Evolutionary conservation across 1,140 invertebrate species (phyloP).

Genomic region (Campodea augens): DNA sequence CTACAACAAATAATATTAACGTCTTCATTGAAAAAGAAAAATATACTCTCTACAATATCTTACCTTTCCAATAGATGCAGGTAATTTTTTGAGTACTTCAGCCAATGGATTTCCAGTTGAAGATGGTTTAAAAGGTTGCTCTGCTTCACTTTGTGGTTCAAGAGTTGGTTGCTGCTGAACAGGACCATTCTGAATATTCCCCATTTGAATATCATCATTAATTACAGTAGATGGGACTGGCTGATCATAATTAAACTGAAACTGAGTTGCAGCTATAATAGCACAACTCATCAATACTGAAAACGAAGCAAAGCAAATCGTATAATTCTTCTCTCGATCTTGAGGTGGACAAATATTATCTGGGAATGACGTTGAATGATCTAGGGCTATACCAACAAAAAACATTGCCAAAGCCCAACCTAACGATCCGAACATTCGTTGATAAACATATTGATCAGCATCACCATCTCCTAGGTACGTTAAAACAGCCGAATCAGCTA

Average conservation of each 20-base stretch:
- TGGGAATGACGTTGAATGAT: slow-evolving; percentile 81
- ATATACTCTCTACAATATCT: too few species aligned
- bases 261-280: slow-evolving; percentile 75
- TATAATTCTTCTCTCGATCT: slow-evolving; percentile 88
- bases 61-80: not conserved
- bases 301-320: slow-evolving; percentile 95
- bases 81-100: not conserved
- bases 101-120: not conserved
- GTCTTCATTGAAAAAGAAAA: too few species aligned
- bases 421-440: slow-evolving; percentile 94
- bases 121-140: not conserved
- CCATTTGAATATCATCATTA: not conserved
- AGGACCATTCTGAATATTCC: not conserved
- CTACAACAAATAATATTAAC: too few species aligned
- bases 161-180: too few species aligned
- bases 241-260: slow-evolving; percentile 18
- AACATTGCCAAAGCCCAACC: slow-evolving; percentile 99
- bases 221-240: not conserved
- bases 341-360: slow-evolving; percentile 77
- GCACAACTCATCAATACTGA: slow-evolving; percentile 86
- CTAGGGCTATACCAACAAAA: slow-evolving; percentile 91
- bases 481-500: slow-evolving; percentile 89
- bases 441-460: slow-evolving; percentile 83
- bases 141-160: too few species aligned
- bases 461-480: slow-evolving; percentile 78